These are phyloP conservation scores for Nowickia ferox DNA, from an alignment of 2,888 invertebrate species.

Conservation along the genomic window DNA sequence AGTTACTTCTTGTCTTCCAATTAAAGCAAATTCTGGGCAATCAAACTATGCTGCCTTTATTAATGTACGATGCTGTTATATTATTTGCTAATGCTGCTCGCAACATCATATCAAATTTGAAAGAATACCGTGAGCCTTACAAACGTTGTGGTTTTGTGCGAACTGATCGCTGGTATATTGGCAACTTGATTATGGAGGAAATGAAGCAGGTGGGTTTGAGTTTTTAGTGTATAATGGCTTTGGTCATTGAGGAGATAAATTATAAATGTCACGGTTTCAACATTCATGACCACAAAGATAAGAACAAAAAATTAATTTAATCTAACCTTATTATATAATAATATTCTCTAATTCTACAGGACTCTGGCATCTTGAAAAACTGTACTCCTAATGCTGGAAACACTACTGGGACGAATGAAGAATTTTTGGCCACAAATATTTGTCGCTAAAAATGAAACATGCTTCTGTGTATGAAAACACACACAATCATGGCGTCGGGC, in stretches of 20 bases:
- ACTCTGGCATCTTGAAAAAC: too few relatives aligned
- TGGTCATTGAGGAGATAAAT: too few relatives aligned
- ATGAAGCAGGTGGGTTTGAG: slow-evolving; percentile 85
- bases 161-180: slow-evolving; percentile 83
- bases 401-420: too few relatives aligned
- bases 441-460: too few relatives aligned
- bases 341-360: too few relatives aligned
- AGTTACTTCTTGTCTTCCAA: not conserved
- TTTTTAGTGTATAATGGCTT: not conserved
- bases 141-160: slow-evolving; percentile 74
- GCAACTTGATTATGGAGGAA: slow-evolving; percentile 87
- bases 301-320: too few relatives aligned
- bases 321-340: not conserved
- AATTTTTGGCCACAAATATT: too few relatives aligned
- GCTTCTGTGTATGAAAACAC: too few relatives aligned
- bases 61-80: slow-evolving; percentile 97
- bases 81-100: slow-evolving; percentile 90
- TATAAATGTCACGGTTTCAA: too few relatives aligned
- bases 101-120: slow-evolving; percentile 77
- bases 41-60: slow-evolving; percentile 86
- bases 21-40: slow-evolving; percentile 81
- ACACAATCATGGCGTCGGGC: too few relatives aligned
- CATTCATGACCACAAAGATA: too few relatives aligned
- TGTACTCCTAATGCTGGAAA: too few relatives aligned
- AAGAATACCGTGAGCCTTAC: slow-evolving; percentile 76